phyloP scores from a whole-genome alignment of 2,113 vertebrate species.

The Sapajus apella region DNA sequence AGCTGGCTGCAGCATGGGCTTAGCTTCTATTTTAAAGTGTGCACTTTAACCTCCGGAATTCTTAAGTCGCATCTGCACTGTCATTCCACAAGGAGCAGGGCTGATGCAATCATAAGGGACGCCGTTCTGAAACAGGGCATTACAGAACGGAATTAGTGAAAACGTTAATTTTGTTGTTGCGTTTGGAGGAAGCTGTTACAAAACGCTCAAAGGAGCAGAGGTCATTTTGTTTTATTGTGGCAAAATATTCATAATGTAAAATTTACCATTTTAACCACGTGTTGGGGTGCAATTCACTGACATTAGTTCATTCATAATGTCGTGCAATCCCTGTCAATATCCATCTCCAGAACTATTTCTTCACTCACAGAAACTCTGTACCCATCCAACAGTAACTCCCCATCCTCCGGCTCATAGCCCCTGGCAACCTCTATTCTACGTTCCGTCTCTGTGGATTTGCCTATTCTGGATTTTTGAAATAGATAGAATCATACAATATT shows the following conservation, averaged over 20 bases:
- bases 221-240: not conserved
- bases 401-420: not conserved
- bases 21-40: constrained; percentile 60
- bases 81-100: not conserved
- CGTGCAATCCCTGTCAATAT: not conserved
- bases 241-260: not conserved
- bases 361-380: not conserved
- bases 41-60: constrained; percentile 42
- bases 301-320: not conserved
- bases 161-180: not conserved
- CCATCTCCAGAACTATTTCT: not conserved
- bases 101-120: not conserved
- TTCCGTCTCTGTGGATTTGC: not conserved
- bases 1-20: not conserved
- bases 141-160: not conserved
- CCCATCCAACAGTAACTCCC: not conserved
- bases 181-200: not conserved
- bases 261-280: not conserved
- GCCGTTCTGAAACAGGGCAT: not conserved
- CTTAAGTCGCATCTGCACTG: not conserved
- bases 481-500: not conserved
- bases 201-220: not conserved
- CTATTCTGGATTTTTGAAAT: not conserved
- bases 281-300: not conserved
- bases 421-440: not conserved